phyloP scores from a whole-genome alignment of 2,888 invertebrate species.

The Limnephilus lunatus region DNA sequence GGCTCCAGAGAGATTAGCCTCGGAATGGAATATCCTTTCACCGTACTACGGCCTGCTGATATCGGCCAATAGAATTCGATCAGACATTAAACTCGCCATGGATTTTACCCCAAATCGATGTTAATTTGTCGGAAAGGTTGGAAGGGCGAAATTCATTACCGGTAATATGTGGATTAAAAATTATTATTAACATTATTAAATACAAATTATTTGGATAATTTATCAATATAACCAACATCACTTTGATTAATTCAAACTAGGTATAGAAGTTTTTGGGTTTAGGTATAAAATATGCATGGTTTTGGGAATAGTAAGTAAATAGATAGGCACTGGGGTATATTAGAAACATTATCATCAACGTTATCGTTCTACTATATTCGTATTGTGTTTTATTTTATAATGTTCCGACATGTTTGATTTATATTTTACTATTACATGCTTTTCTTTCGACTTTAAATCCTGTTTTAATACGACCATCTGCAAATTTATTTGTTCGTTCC shows the following conservation, averaged over 20 bases:
- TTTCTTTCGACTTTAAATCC: too few relatives aligned
- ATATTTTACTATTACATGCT: too few relatives aligned
- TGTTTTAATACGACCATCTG: too few relatives aligned
- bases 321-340: not conserved
- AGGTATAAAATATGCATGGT: too few relatives aligned
- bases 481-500: too few relatives aligned
- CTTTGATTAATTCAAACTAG: not conserved
- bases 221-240: not conserved
- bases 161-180: not conserved
- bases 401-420: too few relatives aligned
- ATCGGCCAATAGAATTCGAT: conserved; percentile 42
- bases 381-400: too few relatives aligned
- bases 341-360: too few relatives aligned
- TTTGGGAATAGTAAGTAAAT: not conserved
- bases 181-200: not conserved
- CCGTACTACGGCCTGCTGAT: not conserved
- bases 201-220: not conserved
- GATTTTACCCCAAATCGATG: conserved; percentile 11
- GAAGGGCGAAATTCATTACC: not conserved
- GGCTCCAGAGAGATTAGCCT: conserved; percentile 37
- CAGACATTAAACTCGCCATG: conserved; percentile 20
- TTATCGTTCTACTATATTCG: not conserved
- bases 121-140: not conserved
- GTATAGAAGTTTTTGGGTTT: not conserved
- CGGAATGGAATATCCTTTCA: conserved; percentile 2